These are phyloP conservation scores for Lamprotornis superbus DNA, from an alignment of 2,113 vertebrate genomes.

Conservation along the genomic window DNA sequence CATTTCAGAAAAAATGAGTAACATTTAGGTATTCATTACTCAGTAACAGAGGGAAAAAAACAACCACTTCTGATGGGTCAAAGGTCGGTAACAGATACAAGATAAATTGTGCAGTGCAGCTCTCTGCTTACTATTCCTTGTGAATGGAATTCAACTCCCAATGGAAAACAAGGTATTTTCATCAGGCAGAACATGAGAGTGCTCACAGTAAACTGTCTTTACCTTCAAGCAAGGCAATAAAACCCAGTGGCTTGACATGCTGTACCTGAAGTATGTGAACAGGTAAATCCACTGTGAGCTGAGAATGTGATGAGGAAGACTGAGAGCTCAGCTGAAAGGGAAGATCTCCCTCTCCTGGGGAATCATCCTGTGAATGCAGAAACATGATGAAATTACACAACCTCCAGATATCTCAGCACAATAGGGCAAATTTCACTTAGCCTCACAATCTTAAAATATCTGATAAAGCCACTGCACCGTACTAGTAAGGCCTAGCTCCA, in stretches of 20 bases:
- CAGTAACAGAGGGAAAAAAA: background rate
- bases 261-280: constrained; percentile 91
- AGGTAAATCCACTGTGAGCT: constrained; percentile 88
- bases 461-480: background rate
- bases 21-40: background rate
- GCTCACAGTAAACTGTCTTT: background rate
- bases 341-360: constrained; percentile 84
- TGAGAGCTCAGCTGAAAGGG: constrained; percentile 87
- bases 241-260: background rate
- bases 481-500: background rate
- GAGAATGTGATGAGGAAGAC: constrained; percentile 84
- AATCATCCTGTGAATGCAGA: constrained; percentile 81
- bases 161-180: background rate
- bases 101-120: background rate
- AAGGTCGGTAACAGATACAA: background rate
- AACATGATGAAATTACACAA: background rate
- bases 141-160: background rate
- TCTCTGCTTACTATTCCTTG: background rate
- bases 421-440: background rate
- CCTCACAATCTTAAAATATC: background rate
- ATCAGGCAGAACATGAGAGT: background rate
- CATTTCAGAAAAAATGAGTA: background rate
- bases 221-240: background rate
- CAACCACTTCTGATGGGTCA: background rate
- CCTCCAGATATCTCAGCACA: background rate